Base-by-base conservation (phyloP, 1,140 invertebrate species). In the Drosophila fuyamai region DNA sequence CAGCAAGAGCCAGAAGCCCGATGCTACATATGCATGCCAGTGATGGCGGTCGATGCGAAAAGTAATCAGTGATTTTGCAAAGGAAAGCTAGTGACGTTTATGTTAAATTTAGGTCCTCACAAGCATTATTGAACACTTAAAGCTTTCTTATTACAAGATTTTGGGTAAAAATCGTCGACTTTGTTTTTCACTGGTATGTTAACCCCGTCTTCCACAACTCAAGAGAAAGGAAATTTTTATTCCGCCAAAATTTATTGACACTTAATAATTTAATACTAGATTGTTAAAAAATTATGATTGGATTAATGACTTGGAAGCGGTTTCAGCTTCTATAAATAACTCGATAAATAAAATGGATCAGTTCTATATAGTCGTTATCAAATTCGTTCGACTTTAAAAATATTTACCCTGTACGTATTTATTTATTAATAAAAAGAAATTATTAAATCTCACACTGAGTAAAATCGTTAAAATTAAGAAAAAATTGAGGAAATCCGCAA, bases 1-100 rank as follows among this genome's bases (percentile, higher is more conserved):
- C 44, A 76, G 73, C 47, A 35, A 51, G 40, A 73, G 72, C 44
- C 47, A 76, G 36, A 3, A 67, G 61, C 43, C 72, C 32, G 72
- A 44, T 50, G 38, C 44, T 27, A 14, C 55, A 61, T 50, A 57
- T 41, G 56, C 57, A 18, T 56, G 41, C 18, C 43, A 70, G 74
- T 60, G 62, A 77, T 77, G 74, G 40, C 27, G 14, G 58, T 23
- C 50, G 10, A 50, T 18, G 18, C 16, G 32, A 9, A 8, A n/a
- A 56, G 29, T 6, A 7, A 29, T 27, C 13, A 32, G 48, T 35
- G 62, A 66, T 61, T 66, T 66, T 9, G 13, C 61, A 4, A 27
- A 32, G n/a, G 48, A 12, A 38, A 47, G 23, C 32, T 36, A 5
- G n/a, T 5, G 5, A 56, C 8, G n/a, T 55, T 54, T 16, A 44